Evolutionary conservation across 2,113 vertebrate genomes (phyloP).

Genomic region (Stomatorhinus ivindoensis): DNA sequence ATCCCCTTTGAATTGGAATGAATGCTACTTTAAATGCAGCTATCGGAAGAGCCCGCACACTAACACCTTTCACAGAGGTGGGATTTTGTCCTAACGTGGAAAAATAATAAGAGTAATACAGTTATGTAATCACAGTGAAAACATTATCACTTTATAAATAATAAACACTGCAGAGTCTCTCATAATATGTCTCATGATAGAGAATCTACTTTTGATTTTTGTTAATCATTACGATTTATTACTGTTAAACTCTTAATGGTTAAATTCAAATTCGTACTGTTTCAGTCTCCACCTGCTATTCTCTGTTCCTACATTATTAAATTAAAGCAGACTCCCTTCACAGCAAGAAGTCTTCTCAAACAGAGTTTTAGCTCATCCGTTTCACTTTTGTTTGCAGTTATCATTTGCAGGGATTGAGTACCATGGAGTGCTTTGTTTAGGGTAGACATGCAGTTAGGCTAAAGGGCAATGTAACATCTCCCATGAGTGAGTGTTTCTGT

Average conservation of each 20-base stretch:
- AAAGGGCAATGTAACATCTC: neutral
- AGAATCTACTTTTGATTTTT: neutral
- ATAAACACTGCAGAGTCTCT: neutral
- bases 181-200: neutral
- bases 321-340: neutral
- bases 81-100: neutral
- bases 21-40: neutral
- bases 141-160: neutral
- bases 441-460: neutral
- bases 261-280: neutral
- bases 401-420: neutral
- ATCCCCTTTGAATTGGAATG: neutral
- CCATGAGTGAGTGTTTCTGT: neutral
- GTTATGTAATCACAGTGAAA: neutral
- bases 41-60: neutral
- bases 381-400: neutral
- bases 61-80: neutral
- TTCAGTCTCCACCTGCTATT: neutral
- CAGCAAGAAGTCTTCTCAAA: neutral
- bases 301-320: neutral
- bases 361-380: neutral
- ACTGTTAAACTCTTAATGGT: neutral
- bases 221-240: neutral
- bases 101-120: neutral
- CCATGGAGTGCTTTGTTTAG: neutral